Evolutionary conservation across 2,888 invertebrate species (phyloP).

Genomic region (Cecidostiba fungosa): DNA sequence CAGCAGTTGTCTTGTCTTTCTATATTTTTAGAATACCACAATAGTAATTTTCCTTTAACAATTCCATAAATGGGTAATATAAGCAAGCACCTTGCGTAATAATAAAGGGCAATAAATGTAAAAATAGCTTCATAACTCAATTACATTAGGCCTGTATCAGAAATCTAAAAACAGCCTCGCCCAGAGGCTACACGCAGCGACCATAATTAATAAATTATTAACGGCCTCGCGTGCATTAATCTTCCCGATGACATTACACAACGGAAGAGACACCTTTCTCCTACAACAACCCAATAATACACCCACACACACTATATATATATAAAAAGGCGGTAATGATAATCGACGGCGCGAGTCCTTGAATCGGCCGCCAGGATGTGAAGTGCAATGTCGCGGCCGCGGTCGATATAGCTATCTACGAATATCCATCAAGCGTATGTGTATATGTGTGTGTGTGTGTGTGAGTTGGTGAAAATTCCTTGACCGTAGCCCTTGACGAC

Average conservation of each 20-base stretch:
- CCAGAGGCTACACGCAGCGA: not conserved
- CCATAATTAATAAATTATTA: not conserved
- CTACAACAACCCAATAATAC: not conserved
- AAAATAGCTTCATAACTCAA: not conserved
- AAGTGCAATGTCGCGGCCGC: slow-evolving; percentile 59
- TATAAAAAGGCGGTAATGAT: slow-evolving; percentile 6
- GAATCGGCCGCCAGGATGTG: slow-evolving; percentile 45
- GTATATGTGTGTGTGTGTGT: slow-evolving; percentile 3
- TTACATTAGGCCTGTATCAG: not conserved
- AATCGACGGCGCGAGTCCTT: slow-evolving; percentile 47
- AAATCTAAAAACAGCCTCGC: not conserved
- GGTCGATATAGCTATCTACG: slow-evolving; percentile 36
- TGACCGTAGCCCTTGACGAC: slow-evolving; percentile 55
- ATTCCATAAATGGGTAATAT: not conserved
- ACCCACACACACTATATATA: not conserved
- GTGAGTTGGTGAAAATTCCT: slow-evolving; percentile 34
- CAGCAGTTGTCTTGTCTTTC: not conserved
- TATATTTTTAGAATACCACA: not conserved
- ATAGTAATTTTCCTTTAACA: not conserved
- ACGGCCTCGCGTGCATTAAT: slow-evolving; percentile 16
- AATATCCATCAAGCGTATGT: not conserved
- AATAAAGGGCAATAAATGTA: not conserved
- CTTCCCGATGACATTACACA: not conserved
- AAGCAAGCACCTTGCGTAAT: not conserved
- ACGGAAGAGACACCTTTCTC: not conserved